Evolutionary conservation across 2,113 vertebrate genomes (phyloP).

Genomic region (Dasypus novemcinctus): DNA sequence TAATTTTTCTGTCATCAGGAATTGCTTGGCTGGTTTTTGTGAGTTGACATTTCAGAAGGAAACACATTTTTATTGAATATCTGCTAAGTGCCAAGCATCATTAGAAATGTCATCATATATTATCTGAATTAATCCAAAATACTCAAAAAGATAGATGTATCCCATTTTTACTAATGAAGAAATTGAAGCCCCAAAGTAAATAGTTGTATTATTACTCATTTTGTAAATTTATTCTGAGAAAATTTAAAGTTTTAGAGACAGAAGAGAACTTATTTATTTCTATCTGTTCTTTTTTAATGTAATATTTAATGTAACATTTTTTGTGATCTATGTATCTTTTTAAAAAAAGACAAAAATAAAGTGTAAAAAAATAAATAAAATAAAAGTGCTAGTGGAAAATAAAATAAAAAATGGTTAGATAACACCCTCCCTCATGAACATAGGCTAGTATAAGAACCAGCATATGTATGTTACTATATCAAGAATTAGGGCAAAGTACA

Average conservation of each 20-base stretch:
- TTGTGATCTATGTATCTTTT: too few relatives aligned
- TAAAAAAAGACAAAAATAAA: too few relatives aligned
- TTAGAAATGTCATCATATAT: background rate
- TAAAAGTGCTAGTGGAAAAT: too few relatives aligned
- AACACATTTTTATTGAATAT: background rate
- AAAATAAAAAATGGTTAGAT: background rate
- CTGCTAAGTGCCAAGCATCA: background rate
- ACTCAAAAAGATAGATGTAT: background rate
- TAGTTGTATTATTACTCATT: background rate
- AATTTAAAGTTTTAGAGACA: background rate
- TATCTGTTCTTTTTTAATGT: background rate
- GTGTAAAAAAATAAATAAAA: too few relatives aligned
- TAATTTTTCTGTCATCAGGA: background rate
- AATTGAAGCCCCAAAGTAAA: background rate
- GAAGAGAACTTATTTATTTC: background rate
- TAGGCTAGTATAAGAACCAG: background rate
- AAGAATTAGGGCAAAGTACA: background rate
- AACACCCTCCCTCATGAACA: background rate
- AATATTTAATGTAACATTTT: too few relatives aligned
- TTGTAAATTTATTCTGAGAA: background rate
- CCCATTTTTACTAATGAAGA: background rate
- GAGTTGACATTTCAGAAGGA: background rate
- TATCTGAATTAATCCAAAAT: background rate
- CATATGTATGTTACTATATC: background rate
- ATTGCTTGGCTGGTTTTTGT: background rate